phyloP scores from a whole-genome alignment of 2,888 invertebrate genomes.

The Metacarcinus magister region DNA sequence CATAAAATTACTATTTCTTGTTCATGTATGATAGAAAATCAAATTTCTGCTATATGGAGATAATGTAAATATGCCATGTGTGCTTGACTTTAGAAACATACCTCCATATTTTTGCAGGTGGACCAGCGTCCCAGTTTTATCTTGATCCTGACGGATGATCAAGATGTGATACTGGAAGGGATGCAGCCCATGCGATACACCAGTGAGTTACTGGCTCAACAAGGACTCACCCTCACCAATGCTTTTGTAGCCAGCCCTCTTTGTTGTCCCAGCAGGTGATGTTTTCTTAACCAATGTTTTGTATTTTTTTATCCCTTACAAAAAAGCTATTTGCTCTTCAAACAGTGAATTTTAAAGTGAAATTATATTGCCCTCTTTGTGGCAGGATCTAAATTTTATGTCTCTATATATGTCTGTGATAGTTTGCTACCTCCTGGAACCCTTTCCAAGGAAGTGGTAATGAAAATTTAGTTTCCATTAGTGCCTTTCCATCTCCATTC shows the following conservation, averaged over 20 bases:
- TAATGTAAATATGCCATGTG: neutral
- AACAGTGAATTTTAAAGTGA: neutral
- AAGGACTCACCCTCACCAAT: slow-evolving; percentile 90
- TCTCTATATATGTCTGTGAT: neutral
- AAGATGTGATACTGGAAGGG: slow-evolving; percentile 86
- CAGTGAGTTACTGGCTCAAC: slow-evolving; percentile 83
- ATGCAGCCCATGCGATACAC: slow-evolving; percentile 83
- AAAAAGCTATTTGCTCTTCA: neutral
- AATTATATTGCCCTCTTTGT: neutral
- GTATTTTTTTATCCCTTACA: neutral
- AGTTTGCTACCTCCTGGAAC: neutral
- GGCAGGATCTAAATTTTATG: neutral
- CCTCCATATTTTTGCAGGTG: slow-evolving; percentile 89
- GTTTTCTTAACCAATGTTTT: neutral
- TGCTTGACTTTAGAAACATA: neutral
- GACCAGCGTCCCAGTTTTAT: slow-evolving; percentile 96
- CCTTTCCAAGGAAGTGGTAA: neutral
- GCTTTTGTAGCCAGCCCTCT: slow-evolving; percentile 85
- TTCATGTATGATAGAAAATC: neutral
- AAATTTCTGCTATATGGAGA: neutral
- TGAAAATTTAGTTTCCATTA: neutral
- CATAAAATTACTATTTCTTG: too few species aligned
- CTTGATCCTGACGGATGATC: slow-evolving; percentile 96
- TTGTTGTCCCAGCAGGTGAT: slow-evolving; percentile 86
- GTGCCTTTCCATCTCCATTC: neutral